Base-by-base conservation (phyloP, 2,113 vertebrate genomes). In the Aptenodytes patagonicus region DNA sequence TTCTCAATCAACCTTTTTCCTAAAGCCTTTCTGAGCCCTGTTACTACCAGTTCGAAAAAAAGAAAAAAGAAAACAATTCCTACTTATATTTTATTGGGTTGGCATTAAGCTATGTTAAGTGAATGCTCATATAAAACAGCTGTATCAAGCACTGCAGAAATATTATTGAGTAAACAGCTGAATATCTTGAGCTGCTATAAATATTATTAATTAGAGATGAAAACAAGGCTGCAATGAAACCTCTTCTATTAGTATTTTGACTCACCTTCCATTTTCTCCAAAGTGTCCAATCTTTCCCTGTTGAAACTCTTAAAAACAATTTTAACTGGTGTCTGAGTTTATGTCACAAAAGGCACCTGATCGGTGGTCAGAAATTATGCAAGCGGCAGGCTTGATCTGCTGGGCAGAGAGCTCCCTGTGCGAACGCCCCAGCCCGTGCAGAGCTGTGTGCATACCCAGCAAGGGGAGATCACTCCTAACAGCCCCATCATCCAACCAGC, bases 141-240 rank as follows among this genome's bases (percentile, higher is more conserved):
- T 94, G 61, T 79, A 94, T 92, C 47, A 72, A 93, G 73, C 64
- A 89, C 69, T 86, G 88, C 75, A 75, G 83, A 92, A 80, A 83
- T 76, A 87, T 93, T 96, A 62, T 91, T 96, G 91, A 96, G 82
- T 78, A 96, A 96, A 95, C 55, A 96, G 60, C 12, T 5, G 19
- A 51, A 47, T 89, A 65, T 91, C 89, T 96, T 71, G 60, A 91
- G 89, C 77, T 78, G 54, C 62, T 79, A 10, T 60, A 96, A 94
- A 94, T 97, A 96, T 55, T 97, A 96, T 95, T 97, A 98, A 96
- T 97, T 94, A 97, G 89, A 81, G 68, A 95, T 58, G 31, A 79
- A 97, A 97, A 94, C 55, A 93, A 94, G 80, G 64, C 72, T 97
- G 83, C 70, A 91, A 51, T 62, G 54, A 94, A 97, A 93, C 46